Evolutionary conservation across 2,888 invertebrate genomes (phyloP).

Genomic region (Malthinus flaveolus): DNA sequence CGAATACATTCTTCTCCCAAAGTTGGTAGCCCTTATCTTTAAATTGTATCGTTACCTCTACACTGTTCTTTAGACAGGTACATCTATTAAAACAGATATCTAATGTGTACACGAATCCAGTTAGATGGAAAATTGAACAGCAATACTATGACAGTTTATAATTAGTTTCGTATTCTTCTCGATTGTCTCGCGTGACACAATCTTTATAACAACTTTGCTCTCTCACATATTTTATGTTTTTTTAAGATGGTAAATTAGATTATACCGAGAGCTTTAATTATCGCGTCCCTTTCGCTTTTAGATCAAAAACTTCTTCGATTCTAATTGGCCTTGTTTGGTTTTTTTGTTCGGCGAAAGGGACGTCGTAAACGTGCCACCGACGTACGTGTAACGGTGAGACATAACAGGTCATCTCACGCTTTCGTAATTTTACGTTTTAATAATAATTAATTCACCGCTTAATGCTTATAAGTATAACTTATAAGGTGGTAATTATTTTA

Average conservation of each 20-base stretch:
- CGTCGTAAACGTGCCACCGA: not conserved
- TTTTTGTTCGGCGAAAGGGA: not conserved
- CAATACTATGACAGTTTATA: conserved; percentile 22
- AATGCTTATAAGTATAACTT: no score
- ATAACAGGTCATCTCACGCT: no score
- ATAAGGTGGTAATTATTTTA: no score
- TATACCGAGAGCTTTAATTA: not conserved
- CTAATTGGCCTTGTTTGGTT: not conserved
- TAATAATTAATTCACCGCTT: no score
- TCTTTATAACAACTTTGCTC: conserved; percentile 10
- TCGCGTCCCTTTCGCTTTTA: not conserved
- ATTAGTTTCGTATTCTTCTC: conserved; percentile 22
- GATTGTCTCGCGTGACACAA: conserved; percentile 26
- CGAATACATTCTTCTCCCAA: conserved; percentile 31
- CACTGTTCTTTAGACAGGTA: conserved; percentile 45
- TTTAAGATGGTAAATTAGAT: not conserved
- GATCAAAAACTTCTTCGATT: not conserved
- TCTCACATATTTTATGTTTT: conserved; percentile 18
- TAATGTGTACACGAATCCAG: conserved; percentile 22
- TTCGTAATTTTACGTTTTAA: no score
- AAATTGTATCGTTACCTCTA: conserved; percentile 35
- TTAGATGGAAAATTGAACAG: conserved; percentile 25
- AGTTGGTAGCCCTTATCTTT: conserved; percentile 35
- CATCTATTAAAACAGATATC: conserved; percentile 48
- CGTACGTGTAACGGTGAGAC: not conserved